phyloP scores from a whole-genome alignment of 2,113 vertebrate genomes.

The Amblyornis subalaris region DNA sequence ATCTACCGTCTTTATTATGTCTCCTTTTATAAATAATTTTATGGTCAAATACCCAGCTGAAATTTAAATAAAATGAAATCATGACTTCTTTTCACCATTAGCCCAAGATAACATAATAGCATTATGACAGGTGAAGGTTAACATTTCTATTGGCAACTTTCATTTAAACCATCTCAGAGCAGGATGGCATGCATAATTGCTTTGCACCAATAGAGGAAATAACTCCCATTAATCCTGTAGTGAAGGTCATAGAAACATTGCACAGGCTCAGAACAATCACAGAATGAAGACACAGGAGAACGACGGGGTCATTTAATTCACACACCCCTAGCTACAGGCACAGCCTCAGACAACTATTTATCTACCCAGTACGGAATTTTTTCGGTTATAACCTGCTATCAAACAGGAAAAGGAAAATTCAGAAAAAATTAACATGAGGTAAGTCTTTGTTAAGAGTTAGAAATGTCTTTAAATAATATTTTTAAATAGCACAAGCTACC shows the following conservation, averaged over 20 bases:
- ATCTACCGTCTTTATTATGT: background rate
- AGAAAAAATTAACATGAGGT: background rate
- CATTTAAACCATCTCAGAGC: conserved; percentile 50
- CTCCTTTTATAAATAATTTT: conserved; percentile 56
- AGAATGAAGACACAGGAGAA: background rate
- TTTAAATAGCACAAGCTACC: background rate
- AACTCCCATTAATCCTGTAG: conserved; percentile 47
- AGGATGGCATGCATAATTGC: conserved; percentile 52
- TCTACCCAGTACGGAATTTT: background rate
- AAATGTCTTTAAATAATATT: background rate
- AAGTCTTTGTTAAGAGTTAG: background rate
- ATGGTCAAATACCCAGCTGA: conserved; percentile 50
- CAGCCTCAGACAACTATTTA: background rate
- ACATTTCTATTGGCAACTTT: conserved; percentile 49
- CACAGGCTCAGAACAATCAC: conserved; percentile 3
- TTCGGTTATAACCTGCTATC: background rate
- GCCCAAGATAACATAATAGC: conserved; percentile 39
- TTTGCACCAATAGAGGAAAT: conserved; percentile 37
- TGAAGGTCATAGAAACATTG: conserved; percentile 31
- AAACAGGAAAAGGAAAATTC: background rate
- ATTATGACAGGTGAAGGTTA: conserved; percentile 57
- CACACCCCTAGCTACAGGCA: background rate
- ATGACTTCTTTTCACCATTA: conserved; percentile 45
- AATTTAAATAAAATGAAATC: conserved; percentile 61
- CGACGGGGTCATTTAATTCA: background rate